Base-by-base conservation (phyloP, 2,797 vertebrate genomes). In the Falco cherrug region DNA sequence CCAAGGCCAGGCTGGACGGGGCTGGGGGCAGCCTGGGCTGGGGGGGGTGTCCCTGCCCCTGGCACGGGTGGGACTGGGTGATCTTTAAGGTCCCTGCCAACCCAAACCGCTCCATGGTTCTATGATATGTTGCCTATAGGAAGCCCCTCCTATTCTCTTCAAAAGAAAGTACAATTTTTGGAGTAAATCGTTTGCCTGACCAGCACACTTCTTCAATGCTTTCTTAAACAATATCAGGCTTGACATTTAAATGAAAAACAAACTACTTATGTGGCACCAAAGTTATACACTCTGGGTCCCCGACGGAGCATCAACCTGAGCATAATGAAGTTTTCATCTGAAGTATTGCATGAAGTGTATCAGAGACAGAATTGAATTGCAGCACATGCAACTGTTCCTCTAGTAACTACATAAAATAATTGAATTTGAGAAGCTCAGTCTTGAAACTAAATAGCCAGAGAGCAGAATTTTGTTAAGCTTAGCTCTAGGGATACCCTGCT, bases 151-250 rank as follows among this genome's bases (percentile, higher is more conserved):
- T 41, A 16, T 8, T 33, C 21, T 21, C 28, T 26, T 20, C 6
- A 15, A 33, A 74, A 60, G 35, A 37, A 67, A 48, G 10, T 10
- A 11, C 35, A 43, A 54, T 4, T 31, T 10, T 41, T 41, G 17
- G 13, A 63, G 50, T 13, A 11, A 73, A 63, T 13, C 1, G 16
- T 29, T 63, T 63, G 28, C 18, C 19, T 75, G 28, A 45, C 21
- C 1, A 1, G 39, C 53, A 54, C 0, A 0, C 26, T 28, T 43
- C 33, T 13, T 68, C 5, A 3, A 9, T 43, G 41, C 41, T 35
- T 29, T 68, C 41, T 69, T 37, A 65, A 37, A 43, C 33, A 83
- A 29, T 39, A 39, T 14, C 11, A 6, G 39, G 45, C 37, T 57
- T 65, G 51, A 26, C 45, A 77, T 41, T 51, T 31, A 59, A 70